Conservation (phyloP, 2,797 vertebrate species). For the Lagorchestes hirsutus region DNA sequence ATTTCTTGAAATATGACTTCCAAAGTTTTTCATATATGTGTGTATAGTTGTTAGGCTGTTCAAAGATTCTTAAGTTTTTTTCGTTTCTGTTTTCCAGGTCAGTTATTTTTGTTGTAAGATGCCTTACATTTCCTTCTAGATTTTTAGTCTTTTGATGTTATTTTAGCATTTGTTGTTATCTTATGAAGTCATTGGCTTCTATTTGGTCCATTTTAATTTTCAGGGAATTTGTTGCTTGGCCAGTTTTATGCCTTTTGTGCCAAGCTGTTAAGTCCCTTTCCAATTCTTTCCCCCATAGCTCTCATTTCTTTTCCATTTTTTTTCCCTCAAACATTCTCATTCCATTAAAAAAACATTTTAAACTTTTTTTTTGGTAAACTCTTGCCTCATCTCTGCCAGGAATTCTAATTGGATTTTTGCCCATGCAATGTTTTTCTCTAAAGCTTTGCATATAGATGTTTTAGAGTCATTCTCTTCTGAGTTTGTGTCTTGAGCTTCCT, state of each 20-base stretch:
- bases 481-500: neutral
- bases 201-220: neutral
- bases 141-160: neutral
- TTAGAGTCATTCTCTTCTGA: neutral
- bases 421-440: neutral
- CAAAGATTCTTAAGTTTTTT: neutral
- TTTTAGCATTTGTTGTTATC: neutral
- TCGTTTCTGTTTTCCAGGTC: neutral
- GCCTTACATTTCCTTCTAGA: neutral
- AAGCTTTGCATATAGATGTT: neutral
- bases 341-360: neutral
- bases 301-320: neutral
- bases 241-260: neutral
- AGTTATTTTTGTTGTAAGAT: neutral
- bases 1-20: neutral
- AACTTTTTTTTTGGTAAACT: neutral
- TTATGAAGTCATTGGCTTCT: neutral
- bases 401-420: neutral
- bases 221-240: neutral
- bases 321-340: neutral
- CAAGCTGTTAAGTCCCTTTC: neutral
- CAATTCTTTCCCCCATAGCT: neutral
- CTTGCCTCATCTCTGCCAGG: neutral
- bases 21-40: neutral
- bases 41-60: neutral